Conservation (phyloP, 1,140 invertebrate genomes). For the Cylas formicarius region DNA sequence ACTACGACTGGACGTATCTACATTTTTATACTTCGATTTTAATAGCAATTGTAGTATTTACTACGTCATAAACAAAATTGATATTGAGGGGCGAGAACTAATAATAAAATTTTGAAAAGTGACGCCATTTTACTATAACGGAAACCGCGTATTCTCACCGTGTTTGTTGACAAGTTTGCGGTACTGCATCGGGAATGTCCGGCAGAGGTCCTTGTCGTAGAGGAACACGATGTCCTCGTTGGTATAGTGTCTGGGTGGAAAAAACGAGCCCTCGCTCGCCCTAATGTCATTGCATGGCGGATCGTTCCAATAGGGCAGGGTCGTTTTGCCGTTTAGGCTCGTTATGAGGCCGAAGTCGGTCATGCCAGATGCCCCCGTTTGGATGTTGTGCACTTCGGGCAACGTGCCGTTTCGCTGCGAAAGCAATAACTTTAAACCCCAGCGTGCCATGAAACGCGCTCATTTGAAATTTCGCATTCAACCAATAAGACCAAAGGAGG, state of each 20-base stretch:
- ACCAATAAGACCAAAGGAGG: too few species aligned
- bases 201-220: slow-evolving; percentile 79
- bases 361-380: slow-evolving; percentile 67
- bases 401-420: slow-evolving; percentile 73
- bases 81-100: too few species aligned
- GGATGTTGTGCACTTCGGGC: slow-evolving; percentile 72
- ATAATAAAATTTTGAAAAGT: slow-evolving; percentile 3
- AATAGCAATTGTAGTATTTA: not conserved
- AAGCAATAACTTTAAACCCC: too few species aligned
- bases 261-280: slow-evolving; percentile 82
- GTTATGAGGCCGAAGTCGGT: slow-evolving; percentile 71
- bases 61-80: too few species aligned
- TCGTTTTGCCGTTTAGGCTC: slow-evolving; percentile 65
- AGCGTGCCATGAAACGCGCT: too few species aligned
- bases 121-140: not conserved
- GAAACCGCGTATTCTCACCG: slow-evolving; percentile 45
- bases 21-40: not conserved
- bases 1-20: too few species aligned
- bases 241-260: slow-evolving; percentile 64
- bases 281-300: slow-evolving; percentile 70
- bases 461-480: too few species aligned
- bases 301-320: slow-evolving; percentile 68
- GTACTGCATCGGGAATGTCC: slow-evolving; percentile 69
- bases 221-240: slow-evolving; percentile 66
- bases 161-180: slow-evolving; percentile 58